A percentile compares a stretch with the other conserved stretches of the same genome.
phyloP scores from a whole-genome alignment of 1,140 invertebrate species.

The Helicorthomorpha holstii region DNA sequence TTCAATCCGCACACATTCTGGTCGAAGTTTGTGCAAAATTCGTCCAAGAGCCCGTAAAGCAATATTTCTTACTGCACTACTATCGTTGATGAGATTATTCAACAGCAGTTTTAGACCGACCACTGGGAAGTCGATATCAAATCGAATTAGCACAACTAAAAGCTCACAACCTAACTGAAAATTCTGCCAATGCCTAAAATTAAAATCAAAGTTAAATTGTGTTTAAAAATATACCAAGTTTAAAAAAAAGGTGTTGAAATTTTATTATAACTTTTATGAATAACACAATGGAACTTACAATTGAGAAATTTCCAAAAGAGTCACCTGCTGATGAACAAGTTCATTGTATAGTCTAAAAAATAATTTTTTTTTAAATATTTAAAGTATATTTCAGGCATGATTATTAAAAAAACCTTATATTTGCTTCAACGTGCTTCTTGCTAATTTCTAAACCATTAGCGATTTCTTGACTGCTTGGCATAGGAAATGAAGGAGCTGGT shows the following conservation, averaged over 20 bases:
- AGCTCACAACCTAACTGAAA: slow-evolving; percentile 53
- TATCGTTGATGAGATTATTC: slow-evolving; percentile 51
- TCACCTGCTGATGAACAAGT: background rate
- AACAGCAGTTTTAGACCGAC: slow-evolving; percentile 46
- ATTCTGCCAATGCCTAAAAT: slow-evolving; percentile 57
- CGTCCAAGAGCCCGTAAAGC: slow-evolving; percentile 40
- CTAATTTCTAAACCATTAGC: background rate
- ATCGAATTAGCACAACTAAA: slow-evolving; percentile 47
- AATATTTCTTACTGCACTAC: slow-evolving; percentile 53
- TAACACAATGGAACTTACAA: background rate
- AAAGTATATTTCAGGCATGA: background rate
- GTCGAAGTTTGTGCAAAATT: slow-evolving; percentile 59
- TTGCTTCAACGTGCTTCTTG: background rate
- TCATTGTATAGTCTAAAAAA: background rate
- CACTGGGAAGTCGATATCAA: slow-evolving; percentile 44
- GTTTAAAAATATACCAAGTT: background rate
- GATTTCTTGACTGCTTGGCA: background rate
- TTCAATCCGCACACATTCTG: background rate
- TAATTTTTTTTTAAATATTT: background rate
- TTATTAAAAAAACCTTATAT: background rate
- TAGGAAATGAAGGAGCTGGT: background rate
- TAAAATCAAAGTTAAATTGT: slow-evolving; percentile 5
- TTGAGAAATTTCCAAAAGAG: background rate
- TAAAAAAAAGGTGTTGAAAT: slow-evolving; percentile 1
- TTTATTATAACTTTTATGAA: background rate